phyloP scores from a whole-genome alignment of 1,140 invertebrate species.

The Wasmannia auropunctata region DNA sequence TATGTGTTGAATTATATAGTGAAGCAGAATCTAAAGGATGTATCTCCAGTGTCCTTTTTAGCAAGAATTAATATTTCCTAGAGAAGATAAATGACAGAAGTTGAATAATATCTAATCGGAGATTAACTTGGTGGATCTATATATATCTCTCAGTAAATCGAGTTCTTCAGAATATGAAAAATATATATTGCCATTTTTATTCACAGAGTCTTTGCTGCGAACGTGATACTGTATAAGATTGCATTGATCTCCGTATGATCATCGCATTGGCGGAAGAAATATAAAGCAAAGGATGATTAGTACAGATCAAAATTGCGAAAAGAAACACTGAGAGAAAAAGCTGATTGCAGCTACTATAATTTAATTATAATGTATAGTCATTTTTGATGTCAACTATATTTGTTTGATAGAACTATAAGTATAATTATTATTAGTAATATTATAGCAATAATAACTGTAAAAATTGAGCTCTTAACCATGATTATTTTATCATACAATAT shows the following conservation, averaged over 20 bases:
- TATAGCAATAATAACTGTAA: too few species aligned
- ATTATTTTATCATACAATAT: too few species aligned
- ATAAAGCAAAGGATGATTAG: neutral
- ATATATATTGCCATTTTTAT: conserved; percentile 12
- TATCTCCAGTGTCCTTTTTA: neutral
- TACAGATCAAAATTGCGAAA: neutral
- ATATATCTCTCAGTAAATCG: neutral
- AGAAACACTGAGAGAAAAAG: too few species aligned
- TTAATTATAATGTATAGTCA: too few species aligned
- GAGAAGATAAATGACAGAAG: neutral
- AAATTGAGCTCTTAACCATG: too few species aligned
- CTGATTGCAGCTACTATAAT: too few species aligned
- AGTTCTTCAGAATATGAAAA: neutral
- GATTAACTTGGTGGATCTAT: neutral
- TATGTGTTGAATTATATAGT: conserved; percentile 1
- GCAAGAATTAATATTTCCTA: neutral
- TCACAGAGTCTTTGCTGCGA: neutral
- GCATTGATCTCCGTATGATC: neutral
- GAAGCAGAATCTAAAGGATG: neutral
- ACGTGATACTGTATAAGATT: neutral
- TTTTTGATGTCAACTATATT: too few species aligned
- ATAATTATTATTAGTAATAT: too few species aligned
- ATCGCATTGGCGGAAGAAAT: neutral
- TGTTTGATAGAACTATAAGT: too few species aligned
- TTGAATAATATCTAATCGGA: neutral